These are phyloP conservation scores for Diarsia brunnea DNA, from an alignment of 2,888 invertebrate genomes.

Conservation along the genomic window DNA sequence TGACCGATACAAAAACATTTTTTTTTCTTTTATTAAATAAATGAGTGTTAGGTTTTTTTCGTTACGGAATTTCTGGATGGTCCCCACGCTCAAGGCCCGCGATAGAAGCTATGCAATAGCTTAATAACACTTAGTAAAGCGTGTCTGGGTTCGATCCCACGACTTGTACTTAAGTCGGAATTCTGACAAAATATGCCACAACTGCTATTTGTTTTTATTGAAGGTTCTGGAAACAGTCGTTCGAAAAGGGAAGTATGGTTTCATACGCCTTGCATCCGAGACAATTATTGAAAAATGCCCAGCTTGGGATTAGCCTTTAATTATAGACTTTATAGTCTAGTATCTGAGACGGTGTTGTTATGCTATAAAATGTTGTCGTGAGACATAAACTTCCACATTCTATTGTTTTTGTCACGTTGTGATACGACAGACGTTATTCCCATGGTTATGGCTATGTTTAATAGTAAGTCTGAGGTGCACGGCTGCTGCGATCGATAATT, in stretches of 20 bases:
- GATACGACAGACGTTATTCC: neutral
- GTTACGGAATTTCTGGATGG: no score
- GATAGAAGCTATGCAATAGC: no score
- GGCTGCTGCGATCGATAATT: neutral
- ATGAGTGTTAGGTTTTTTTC: no score
- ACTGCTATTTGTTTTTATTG: conserved; percentile 8
- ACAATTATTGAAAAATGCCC: conserved; percentile 1
- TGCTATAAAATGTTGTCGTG: conserved; percentile 3
- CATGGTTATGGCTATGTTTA: neutral
- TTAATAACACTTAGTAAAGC: neutral
- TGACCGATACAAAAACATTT: no score
- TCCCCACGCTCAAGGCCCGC: no score
- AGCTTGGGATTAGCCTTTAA: conserved; percentile 4
- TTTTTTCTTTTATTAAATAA: no score
- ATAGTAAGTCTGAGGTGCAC: neutral
- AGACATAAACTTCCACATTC: conserved; percentile 5
- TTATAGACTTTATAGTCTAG: neutral
- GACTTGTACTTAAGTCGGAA: neutral
- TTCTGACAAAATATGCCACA: neutral
- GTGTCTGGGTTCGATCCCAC: neutral
- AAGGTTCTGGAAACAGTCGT: neutral
- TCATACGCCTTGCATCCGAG: neutral
- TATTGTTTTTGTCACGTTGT: conserved; percentile 35
- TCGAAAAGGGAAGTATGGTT: neutral
- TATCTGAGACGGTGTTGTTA: neutral